Conservation (phyloP, 1,140 invertebrate species). For the Marisa cornuarietis region DNA sequence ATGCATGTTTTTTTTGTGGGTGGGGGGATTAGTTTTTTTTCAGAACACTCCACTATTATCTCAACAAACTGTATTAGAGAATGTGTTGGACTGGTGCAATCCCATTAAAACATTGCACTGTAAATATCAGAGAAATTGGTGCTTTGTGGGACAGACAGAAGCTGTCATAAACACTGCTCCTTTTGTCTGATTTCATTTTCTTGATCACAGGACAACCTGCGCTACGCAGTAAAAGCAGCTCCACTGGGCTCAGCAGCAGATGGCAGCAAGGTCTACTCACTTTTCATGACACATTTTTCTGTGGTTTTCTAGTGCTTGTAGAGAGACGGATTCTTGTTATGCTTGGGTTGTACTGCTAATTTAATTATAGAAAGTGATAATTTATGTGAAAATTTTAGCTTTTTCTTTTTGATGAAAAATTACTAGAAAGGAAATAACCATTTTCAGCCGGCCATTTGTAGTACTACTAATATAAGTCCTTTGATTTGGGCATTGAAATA, state of each 20-base stretch:
- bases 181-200: background rate
- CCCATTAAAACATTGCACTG: background rate
- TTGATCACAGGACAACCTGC: background rate
- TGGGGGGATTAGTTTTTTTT: background rate
- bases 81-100: background rate
- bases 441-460: too few species aligned
- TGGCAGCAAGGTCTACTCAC: constrained; percentile 3
- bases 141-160: background rate
- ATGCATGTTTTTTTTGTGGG: background rate
- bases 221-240: background rate
- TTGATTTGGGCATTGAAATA: too few species aligned
- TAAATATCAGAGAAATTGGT: background rate
- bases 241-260: background rate
- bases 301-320: constrained; percentile 1
- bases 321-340: background rate
- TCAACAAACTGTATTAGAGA: background rate
- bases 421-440: too few species aligned
- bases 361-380: too few species aligned
- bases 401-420: too few species aligned
- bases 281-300: background rate
- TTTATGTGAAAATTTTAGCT: too few species aligned
- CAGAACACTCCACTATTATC: background rate
- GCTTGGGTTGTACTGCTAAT: too few species aligned
- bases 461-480: too few species aligned
- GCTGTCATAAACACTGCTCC: background rate